Conservation (phyloP, 2,797 vertebrate species). For the Jordanella pulchra region DNA sequence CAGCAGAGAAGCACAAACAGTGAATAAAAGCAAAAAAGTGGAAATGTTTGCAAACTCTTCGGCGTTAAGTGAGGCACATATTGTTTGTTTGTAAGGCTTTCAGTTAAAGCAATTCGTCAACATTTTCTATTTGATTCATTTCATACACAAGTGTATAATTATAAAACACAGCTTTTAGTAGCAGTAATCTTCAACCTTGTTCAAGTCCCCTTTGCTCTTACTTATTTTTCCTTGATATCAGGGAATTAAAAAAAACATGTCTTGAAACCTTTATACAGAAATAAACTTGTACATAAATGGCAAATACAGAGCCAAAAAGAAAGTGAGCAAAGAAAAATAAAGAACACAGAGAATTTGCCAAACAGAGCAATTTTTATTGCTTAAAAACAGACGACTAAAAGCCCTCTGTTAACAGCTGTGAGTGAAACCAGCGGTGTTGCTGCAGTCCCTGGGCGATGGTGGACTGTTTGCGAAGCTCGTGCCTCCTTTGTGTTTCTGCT, state of each 20-base stretch:
- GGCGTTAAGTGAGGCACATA: not conserved
- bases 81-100: not conserved
- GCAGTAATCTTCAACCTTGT: slow-evolving; percentile 41
- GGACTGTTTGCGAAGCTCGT: slow-evolving; percentile 55
- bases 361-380: slow-evolving; percentile 69
- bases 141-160: slow-evolving; percentile 27
- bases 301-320: slow-evolving; percentile 21
- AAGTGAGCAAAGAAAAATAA: slow-evolving; percentile 21
- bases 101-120: not conserved
- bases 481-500: slow-evolving; percentile 60
- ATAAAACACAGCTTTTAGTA: slow-evolving; percentile 37
- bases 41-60: not conserved
- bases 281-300: slow-evolving; percentile 57
- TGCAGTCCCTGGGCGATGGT: slow-evolving; percentile 43
- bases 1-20: not conserved
- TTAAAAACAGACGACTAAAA: slow-evolving; percentile 68
- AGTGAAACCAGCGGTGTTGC: slow-evolving; percentile 69
- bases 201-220: slow-evolving; percentile 53
- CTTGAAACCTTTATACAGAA: slow-evolving; percentile 60
- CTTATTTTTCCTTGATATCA: slow-evolving; percentile 52
- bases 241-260: slow-evolving; percentile 52
- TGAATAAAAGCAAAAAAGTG: not conserved
- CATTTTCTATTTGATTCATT: not conserved
- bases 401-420: slow-evolving; percentile 65
- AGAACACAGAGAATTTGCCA: slow-evolving; percentile 57